Evolutionary conservation across 2,113 vertebrate species (phyloP), one percentile per base, ranked within the genome.

Genomic region (Peromyscus maniculatus): DNA sequence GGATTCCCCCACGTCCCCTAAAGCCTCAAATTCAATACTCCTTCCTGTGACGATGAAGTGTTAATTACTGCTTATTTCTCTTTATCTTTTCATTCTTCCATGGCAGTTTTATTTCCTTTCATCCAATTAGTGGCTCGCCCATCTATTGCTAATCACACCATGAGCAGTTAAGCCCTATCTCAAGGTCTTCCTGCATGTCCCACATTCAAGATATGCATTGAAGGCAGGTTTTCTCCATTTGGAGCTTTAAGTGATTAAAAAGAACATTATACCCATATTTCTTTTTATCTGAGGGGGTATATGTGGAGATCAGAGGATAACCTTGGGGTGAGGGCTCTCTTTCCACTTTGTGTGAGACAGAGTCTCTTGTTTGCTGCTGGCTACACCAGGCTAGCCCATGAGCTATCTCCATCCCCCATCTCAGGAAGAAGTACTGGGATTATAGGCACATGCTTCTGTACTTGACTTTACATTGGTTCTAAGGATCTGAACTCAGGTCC

Each of bases 61-160:
- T 89, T 96, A 97, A 98, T 98, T 98, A 98, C 88, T 97, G 92
- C 87, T 98, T 96, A 55, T 97, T 98, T 96, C 97, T 93, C 86
- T 93, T 80, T 90, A 74, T 96, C 92, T 97, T 98, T 98, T 98
- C 97, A 97, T 96, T 96, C 97, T 93, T 57, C 87, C 82, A 5
- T 78, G 94, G 95, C 96, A 96, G 95, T 90, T 99, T 98, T 98
- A 97, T 98, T 98, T 98, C 96, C 92, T 97, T 98, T 97, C 39
- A 36, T 97, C 97, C 98, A 98, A 98, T 99, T 98, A 99, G 96
- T 80, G 97, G 95, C 89, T 98, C 80, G 49, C 72, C 86, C 91
- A 92, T 93, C 98, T 97, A 98, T 93, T 95, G 90, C 52, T 26
- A 90, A 82, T 92, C 97, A 83, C 92, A 69, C 95, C 95, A 96